Conservation (phyloP, 2,113 vertebrate genomes). For the Scortum barcoo region DNA sequence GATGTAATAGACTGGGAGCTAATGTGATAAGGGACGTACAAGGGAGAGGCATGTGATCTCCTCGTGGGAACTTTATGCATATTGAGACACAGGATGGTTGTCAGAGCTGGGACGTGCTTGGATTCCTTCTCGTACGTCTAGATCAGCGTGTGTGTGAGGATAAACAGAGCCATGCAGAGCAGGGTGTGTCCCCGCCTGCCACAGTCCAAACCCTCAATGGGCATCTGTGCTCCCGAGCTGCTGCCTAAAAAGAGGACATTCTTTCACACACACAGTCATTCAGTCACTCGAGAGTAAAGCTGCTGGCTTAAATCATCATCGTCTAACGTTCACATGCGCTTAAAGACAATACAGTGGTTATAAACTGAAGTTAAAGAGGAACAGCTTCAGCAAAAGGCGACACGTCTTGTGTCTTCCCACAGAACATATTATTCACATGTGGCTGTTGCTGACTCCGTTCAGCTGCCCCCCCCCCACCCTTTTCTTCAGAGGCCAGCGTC, state of each 20-base stretch:
- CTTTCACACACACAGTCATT: constrained; percentile 41
- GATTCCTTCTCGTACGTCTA: constrained; percentile 22
- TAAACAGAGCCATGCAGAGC: constrained; percentile 55
- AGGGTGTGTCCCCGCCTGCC: constrained; percentile 73
- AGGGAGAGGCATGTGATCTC: constrained; percentile 18
- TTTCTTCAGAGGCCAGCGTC: not conserved
- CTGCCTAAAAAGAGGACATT: constrained; percentile 75
- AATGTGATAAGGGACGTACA: constrained; percentile 20
- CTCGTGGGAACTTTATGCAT: constrained; percentile 20
- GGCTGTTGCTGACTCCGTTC: constrained; percentile 32
- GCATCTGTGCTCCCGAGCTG: constrained; percentile 71
- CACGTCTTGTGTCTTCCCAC: constrained; percentile 14
- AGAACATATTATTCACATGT: constrained; percentile 50
- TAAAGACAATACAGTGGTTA: constrained; percentile 13
- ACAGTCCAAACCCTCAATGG: constrained; percentile 77
- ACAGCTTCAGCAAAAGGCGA: not conserved
- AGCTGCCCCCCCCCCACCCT: not conserved
- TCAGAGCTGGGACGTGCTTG: constrained; percentile 21
- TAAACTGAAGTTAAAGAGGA: constrained; percentile 1
- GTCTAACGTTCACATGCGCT: not conserved
- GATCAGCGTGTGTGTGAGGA: constrained; percentile 17
- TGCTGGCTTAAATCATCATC: constrained; percentile 36
- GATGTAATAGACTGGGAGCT: constrained; percentile 7
- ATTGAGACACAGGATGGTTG: constrained; percentile 30
- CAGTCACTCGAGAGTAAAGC: constrained; percentile 46